Base-by-base conservation (phyloP, 2,888 invertebrate genomes). In the Cryptops parisi region DNA sequence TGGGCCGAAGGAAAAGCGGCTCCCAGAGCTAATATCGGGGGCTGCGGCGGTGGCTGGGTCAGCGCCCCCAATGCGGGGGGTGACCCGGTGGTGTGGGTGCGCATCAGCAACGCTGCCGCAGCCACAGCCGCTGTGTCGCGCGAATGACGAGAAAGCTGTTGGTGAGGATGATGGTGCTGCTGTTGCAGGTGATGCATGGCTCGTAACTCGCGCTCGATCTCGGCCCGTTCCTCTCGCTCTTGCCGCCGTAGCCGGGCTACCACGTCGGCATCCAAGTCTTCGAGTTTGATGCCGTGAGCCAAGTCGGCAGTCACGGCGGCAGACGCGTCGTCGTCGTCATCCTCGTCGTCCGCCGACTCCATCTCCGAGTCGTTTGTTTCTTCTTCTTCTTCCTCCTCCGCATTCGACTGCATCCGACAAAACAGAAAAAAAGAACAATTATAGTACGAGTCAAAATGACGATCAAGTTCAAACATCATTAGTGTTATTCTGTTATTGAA, bases 1-100 rank as follows among this genome's bases (percentile, higher is more conserved):
- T 78, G 76, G 47, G 81, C 80, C 41, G 61, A 78, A 63, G 81
- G 81, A 64, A 78, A 76, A 26, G 78, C 76, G 19, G 78, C 76
- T 33, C 78, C 66, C 55, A 69, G 61, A 39, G 61, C 56, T 38
- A n/a, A n/a, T n/a, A n/a, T n/a, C n/a, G n/a, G 61, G 61, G 43
- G 63, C 57, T 17, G 58, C 50, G 24, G 47, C 45, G 25, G 57
- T 51, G 47, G 49, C 54, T 5, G 53, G 38, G 62, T 57, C 58
- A 63, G 60, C 53, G 57, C 54, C 58, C 55, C 44, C 58, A 22
- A 54, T 21, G 58, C 57, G 44, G 15, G 51, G 38, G 27, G 48
- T 44, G 33, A 40, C 38, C 64, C 62, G 47, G 63, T 27, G 45
- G 47, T 61, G 26, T 64, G 62, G 55, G 55, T 58, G 52, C 47